Base-by-base conservation (phyloP, 2,113 vertebrate species). In the Jacana jacana region DNA sequence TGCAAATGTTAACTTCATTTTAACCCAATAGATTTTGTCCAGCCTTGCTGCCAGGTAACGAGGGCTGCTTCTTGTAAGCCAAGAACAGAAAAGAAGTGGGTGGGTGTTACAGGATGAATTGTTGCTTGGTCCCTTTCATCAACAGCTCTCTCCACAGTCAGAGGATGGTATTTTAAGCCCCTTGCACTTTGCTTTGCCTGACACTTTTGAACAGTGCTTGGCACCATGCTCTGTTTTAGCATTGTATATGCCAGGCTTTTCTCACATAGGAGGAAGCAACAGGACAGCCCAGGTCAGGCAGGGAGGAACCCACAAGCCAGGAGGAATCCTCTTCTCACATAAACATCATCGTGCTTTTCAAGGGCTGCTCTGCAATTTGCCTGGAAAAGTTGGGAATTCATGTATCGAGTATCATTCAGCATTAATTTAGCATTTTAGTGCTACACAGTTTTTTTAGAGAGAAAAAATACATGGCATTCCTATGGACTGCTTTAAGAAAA, bases 1-100 rank as follows among this genome's bases (percentile, higher is more conserved):
- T 10, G 13, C 33, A 90, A 94, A 97, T 83, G 46, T 88, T 91
- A 79, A 80, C 81, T 88, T 92, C 86, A 86, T 9, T 7, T 94
- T 94, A 83, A 85, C 79, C 64, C 79, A 89, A 80, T 3, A 95
- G 87, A 71, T 28, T 92, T 51, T 77, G 84, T 83, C 90, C 82
- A 52, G 31, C 65, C 51, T 17, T 30, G 86, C 81, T 82, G 75
- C 92, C 76, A 73, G 39, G 77, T 72, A 78, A 85, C 10, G 17
- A 86, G 6, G 12, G 51, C 25, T 30, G 17, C 66, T 92, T 88
- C 81, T 72, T 48, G 48, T 46, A 89, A 94, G 73, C 31, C 46
- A 81, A 65, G 42, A 57, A 81, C 78, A 92, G 31, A 46, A 57
- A 89, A 92, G 52, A 86, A 70, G 54, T 51, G 19, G 54, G 75